Conservation (phyloP, 2,797 vertebrate genomes). For the Syngnathus acus region DNA sequence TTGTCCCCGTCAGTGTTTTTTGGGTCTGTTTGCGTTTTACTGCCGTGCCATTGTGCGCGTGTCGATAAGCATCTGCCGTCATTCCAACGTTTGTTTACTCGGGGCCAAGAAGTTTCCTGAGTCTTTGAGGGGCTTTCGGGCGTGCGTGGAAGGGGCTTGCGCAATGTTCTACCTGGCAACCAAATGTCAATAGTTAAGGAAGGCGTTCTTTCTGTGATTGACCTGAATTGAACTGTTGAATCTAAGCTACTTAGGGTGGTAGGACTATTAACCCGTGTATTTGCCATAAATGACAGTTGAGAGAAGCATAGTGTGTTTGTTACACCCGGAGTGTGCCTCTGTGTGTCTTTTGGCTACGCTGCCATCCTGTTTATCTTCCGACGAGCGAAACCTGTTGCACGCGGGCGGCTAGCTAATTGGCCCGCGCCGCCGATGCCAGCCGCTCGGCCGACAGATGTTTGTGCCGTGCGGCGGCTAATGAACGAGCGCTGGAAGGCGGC, state of each 20-base stretch:
- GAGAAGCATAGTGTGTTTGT: not conserved
- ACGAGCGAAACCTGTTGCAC: constrained; percentile 53
- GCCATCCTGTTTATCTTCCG: constrained; percentile 54
- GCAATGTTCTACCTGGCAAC: not conserved
- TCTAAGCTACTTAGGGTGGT: too few relatives aligned
- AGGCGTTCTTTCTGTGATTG: too few relatives aligned
- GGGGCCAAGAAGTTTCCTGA: constrained; percentile 43
- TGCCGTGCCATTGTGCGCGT: constrained; percentile 23
- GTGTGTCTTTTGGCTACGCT: constrained; percentile 19
- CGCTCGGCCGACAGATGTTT: constrained; percentile 60
- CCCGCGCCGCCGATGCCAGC: constrained; percentile 45
- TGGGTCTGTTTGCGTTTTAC: constrained; percentile 43
- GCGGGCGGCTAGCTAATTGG: constrained; percentile 50
- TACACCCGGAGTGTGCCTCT: not conserved
- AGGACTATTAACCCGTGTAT: too few relatives aligned
- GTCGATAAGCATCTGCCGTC: constrained; percentile 45
- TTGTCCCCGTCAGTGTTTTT: constrained; percentile 41
- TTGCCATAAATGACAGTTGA: too few relatives aligned
- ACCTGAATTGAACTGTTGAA: too few relatives aligned
- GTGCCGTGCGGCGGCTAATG: constrained; percentile 54
- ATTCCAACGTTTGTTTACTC: constrained; percentile 52
- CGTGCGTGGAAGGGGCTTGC: not conserved
- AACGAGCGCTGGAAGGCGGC: constrained; percentile 53
- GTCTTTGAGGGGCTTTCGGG: constrained; percentile 5
- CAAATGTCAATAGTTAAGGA: not conserved